These are phyloP conservation scores for Phalloptychus januarius DNA, from an alignment of 2,797 vertebrate genomes.

Conservation along the genomic window DNA sequence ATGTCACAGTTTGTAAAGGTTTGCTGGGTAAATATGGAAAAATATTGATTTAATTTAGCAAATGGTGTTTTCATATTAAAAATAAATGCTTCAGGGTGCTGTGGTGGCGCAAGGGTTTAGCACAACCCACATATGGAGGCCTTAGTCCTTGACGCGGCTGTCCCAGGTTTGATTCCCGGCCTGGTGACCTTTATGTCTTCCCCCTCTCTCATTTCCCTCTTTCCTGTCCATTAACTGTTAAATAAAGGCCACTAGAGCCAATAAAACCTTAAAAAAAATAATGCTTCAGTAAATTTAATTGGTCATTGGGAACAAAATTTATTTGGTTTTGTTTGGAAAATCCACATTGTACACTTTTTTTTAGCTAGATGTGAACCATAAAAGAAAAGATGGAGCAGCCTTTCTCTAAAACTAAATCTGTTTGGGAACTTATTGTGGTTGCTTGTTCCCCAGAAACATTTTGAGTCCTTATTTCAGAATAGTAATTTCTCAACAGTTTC, in stretches of 20 bases:
- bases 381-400: not conserved
- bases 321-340: not conserved
- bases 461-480: slow-evolving; percentile 66
- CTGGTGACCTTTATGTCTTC: too few species aligned
- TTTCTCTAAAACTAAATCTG: slow-evolving; percentile 2
- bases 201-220: too few species aligned
- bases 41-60: not conserved
- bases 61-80: not conserved
- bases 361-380: not conserved
- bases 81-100: not conserved
- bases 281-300: not conserved
- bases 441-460: slow-evolving; percentile 67
- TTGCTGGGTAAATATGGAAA: not conserved
- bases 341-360: not conserved
- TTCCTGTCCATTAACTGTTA: too few species aligned
- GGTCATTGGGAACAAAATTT: not conserved
- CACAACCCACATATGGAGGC: too few species aligned
- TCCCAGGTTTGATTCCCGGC: too few species aligned
- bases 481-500: slow-evolving; percentile 60
- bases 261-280: too few species aligned
- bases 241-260: too few species aligned
- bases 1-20: not conserved
- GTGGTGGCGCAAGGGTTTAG: too few species aligned
- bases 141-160: too few species aligned
- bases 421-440: slow-evolving; percentile 62